A percentile compares a stretch with the other conserved stretches of the same genome.
phyloP scores from a whole-genome alignment of 2,797 vertebrate genomes.

The Pantherophis vulpinus region DNA sequence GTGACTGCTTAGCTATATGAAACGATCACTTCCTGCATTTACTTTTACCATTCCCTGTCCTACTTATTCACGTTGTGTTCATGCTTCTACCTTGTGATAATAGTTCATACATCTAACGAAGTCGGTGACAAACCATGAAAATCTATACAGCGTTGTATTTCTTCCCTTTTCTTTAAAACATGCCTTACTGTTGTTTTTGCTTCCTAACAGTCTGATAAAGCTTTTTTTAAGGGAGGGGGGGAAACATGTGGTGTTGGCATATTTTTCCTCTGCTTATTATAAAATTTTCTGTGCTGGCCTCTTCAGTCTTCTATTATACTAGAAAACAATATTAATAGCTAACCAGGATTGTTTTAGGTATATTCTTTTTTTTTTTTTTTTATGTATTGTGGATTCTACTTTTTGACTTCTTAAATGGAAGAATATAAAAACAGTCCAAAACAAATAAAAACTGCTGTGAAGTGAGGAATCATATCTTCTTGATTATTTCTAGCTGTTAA shows the following conservation, averaged over 20 bases:
- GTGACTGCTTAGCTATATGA: neutral
- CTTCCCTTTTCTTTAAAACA: neutral
- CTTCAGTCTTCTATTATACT: neutral
- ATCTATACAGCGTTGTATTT: neutral
- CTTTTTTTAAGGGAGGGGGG: neutral
- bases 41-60: neutral
- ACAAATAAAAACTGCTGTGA: neutral
- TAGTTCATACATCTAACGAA: neutral
- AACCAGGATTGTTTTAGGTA: neutral
- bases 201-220: neutral
- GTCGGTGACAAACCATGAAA: neutral
- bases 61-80: neutral
- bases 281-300: too few relatives aligned
- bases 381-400: neutral
- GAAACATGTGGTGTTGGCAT: neutral
- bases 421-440: neutral
- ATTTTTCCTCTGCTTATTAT: neutral
- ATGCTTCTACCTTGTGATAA: neutral
- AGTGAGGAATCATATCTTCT: neutral
- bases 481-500: conserved; percentile 5
- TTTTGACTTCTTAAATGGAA: neutral
- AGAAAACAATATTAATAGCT: neutral
- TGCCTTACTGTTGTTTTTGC: neutral
- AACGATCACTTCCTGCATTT: neutral
- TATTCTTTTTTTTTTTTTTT: neutral